Evolutionary conservation across 2,888 invertebrate species (phyloP).

Genomic region (Horisme vitalbata): DNA sequence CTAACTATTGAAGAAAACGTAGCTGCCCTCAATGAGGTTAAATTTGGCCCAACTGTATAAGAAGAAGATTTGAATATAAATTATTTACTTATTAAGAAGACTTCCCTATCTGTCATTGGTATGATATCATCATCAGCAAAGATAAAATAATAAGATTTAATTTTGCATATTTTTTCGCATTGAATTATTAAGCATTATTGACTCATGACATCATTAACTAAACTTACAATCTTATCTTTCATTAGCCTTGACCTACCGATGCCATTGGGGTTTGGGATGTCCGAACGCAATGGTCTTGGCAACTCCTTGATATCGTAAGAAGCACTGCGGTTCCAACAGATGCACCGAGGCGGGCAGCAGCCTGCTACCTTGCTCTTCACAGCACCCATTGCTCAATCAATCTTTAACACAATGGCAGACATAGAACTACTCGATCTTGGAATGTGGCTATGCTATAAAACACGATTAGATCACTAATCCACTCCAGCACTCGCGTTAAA

Average conservation of each 20-base stretch:
- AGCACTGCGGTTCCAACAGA: constrained; percentile 49
- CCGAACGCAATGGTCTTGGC: constrained; percentile 64
- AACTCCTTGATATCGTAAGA: constrained; percentile 68
- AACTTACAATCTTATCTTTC: constrained; percentile 20
- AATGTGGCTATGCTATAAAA: constrained; percentile 40
- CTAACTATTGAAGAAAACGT: too few species aligned
- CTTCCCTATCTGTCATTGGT: too few species aligned
- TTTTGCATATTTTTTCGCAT: too few species aligned
- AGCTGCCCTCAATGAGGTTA: too few species aligned
- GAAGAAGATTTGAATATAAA: too few species aligned
- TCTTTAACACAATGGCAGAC: constrained; percentile 33
- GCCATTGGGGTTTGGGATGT: constrained; percentile 54
- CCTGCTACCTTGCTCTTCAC: constrained; percentile 60
- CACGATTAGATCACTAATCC: constrained; percentile 57
- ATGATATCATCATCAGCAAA: too few species aligned
- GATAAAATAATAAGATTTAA: too few species aligned
- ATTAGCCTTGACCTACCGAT: constrained; percentile 56
- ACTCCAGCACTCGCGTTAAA: constrained; percentile 40
- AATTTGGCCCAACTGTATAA: too few species aligned
- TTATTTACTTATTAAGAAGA: too few species aligned
- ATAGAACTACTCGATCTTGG: constrained; percentile 21
- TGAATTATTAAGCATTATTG: too few species aligned
- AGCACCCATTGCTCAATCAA: constrained; percentile 57
- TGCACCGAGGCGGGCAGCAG: constrained; percentile 49
- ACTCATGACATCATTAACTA: constrained; percentile 38